phyloP scores from a whole-genome alignment of 1,140 invertebrate genomes.

The Gonioctena quinquepunctata region DNA sequence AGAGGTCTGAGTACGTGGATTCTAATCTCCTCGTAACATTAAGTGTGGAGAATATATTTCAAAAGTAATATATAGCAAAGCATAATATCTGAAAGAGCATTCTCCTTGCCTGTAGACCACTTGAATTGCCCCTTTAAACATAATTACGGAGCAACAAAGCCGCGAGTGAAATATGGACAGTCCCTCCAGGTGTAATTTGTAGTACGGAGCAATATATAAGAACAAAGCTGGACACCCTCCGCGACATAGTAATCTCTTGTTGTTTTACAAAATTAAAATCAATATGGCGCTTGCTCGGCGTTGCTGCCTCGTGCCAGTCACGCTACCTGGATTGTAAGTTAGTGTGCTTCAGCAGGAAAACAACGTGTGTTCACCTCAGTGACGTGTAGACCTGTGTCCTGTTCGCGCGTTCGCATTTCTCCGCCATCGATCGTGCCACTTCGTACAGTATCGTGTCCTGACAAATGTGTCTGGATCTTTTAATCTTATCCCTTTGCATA shows the following conservation, averaged over 20 bases:
- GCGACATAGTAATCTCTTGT: conserved; percentile 42
- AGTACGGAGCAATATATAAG: conserved; percentile 8
- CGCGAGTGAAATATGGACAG: not conserved
- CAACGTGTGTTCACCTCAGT: conserved; percentile 44
- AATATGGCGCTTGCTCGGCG: conserved; percentile 54
- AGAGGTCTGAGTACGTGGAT: too few relatives aligned
- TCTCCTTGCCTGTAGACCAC: too few relatives aligned
- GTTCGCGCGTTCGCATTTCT: conserved; percentile 40
- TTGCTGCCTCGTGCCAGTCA: conserved; percentile 43
- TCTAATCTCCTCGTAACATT: too few relatives aligned
- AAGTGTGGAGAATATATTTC: too few relatives aligned
- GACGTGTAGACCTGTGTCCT: conserved; percentile 41
- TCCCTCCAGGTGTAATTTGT: conserved; percentile 3
- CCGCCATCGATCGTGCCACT: conserved; percentile 34
- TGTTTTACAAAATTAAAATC: conserved; percentile 50
- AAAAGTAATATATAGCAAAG: too few relatives aligned
- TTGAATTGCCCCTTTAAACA: not conserved
- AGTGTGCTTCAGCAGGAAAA: conserved; percentile 33
- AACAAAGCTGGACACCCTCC: conserved; percentile 29
- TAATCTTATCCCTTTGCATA: conserved; percentile 35
- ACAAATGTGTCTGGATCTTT: conserved; percentile 35
- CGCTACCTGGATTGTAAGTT: conserved; percentile 45
- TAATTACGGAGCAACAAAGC: not conserved
- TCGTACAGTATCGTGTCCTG: conserved; percentile 40
- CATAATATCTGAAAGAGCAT: too few relatives aligned